Evolutionary conservation across 2,797 vertebrate genomes (phyloP).

Genomic region (Paramormyrops hopkinsi): DNA sequence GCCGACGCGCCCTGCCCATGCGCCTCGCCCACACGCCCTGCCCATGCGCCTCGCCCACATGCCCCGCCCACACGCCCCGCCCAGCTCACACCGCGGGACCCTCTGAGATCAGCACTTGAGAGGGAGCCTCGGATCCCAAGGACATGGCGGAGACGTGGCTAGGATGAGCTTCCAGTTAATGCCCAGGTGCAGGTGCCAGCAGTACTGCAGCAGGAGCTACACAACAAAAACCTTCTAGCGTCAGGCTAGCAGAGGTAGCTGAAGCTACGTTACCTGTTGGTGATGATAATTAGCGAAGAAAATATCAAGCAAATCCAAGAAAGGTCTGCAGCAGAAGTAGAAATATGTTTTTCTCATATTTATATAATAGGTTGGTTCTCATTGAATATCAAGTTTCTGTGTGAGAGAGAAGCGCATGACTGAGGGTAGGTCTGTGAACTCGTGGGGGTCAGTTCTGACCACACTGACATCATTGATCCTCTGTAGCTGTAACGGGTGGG

Average conservation of each 20-base stretch:
- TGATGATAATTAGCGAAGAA: background rate
- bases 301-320: background rate
- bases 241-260: background rate
- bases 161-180: background rate
- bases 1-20: conserved; percentile 31
- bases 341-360: conserved; percentile 2
- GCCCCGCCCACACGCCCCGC: conserved; percentile 32
- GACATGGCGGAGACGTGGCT: background rate
- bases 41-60: conserved; percentile 43
- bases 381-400: background rate
- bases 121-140: background rate
- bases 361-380: background rate
- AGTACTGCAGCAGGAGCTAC: background rate
- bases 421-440: background rate
- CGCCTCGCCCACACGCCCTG: conserved; percentile 31
- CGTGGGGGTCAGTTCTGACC: background rate
- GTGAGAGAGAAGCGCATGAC: background rate
- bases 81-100: conserved; percentile 43
- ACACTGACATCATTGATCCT: background rate
- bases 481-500: background rate
- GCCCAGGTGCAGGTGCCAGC: background rate
- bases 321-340: background rate
- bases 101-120: conserved; percentile 48
- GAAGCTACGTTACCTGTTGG: background rate
- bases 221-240: background rate